Evolutionary conservation across 1,140 invertebrate species (phyloP).

Genomic region (Venturia canescens): DNA sequence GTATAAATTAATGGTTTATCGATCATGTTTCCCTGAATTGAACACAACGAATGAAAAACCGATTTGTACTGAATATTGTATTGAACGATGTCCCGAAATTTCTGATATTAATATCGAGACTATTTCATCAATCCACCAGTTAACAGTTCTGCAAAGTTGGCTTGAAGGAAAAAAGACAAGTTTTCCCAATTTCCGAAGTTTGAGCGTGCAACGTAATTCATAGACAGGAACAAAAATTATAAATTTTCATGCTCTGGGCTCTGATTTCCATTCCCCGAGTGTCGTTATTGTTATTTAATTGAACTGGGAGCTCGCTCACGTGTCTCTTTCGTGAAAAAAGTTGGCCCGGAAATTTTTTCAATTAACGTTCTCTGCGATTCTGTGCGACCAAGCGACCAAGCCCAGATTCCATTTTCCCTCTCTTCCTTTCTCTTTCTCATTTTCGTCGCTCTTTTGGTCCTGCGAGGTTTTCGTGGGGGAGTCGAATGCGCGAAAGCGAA

Average conservation of each 20-base stretch:
- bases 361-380: conserved; percentile 61
- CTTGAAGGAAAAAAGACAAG: background rate
- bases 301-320: background rate
- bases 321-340: conserved; percentile 58
- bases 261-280: background rate
- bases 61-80: too few species aligned
- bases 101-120: too few species aligned
- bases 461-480: conserved; percentile 1
- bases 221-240: background rate
- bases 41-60: too few species aligned
- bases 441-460: conserved; percentile 46
- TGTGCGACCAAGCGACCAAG: background rate
- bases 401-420: conserved; percentile 20
- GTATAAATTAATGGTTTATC: too few species aligned
- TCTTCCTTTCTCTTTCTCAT: conserved; percentile 46
- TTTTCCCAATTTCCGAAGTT: background rate
- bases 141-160: background rate
- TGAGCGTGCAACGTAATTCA: background rate
- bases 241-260: background rate
- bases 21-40: too few species aligned
- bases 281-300: conserved; percentile 37
- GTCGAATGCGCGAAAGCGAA: conserved; percentile 26
- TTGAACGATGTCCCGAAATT: too few species aligned
- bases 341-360: conserved; percentile 72
- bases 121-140: too few species aligned